phyloP scores from a whole-genome alignment of 2,888 invertebrate genomes.

The Drosophila nr. fundita region DNA sequence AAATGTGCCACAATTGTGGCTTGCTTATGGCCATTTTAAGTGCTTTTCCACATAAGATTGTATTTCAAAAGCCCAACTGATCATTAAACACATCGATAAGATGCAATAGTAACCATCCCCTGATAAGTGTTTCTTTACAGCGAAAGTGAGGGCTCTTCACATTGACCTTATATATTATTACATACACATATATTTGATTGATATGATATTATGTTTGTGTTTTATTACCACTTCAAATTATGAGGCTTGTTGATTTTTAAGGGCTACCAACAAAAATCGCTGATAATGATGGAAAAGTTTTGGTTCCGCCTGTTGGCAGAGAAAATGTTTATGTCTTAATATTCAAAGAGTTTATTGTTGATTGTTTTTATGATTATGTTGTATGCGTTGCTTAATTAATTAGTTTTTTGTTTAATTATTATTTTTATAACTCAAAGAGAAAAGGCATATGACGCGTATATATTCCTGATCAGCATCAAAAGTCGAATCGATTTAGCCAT shows the following conservation, averaged over 20 bases:
- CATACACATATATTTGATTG: not conserved
- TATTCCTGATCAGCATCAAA: not conserved
- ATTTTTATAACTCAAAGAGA: not conserved
- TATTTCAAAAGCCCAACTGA: constrained; percentile 6
- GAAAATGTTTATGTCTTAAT: not conserved
- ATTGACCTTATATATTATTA: not conserved
- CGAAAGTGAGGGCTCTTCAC: no score
- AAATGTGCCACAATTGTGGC: constrained; percentile 17
- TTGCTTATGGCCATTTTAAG: constrained; percentile 24
- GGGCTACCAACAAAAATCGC: not conserved
- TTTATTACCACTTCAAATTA: not conserved
- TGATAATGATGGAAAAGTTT: not conserved
- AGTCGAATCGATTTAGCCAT: not conserved
- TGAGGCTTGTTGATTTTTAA: not conserved
- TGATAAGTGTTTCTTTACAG: constrained; percentile 4
- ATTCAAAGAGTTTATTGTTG: not conserved
- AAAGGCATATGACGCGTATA: not conserved
- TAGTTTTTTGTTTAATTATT: not conserved
- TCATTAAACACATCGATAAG: not conserved
- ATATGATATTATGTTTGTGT: not conserved
- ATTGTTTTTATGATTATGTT: not conserved
- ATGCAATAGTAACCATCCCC: not conserved
- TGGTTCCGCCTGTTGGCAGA: not conserved
- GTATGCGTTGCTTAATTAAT: not conserved
- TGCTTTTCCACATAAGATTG: constrained; percentile 18